Conservation (phyloP, 1,140 invertebrate species). For the Centruroides sculpturatus region DNA sequence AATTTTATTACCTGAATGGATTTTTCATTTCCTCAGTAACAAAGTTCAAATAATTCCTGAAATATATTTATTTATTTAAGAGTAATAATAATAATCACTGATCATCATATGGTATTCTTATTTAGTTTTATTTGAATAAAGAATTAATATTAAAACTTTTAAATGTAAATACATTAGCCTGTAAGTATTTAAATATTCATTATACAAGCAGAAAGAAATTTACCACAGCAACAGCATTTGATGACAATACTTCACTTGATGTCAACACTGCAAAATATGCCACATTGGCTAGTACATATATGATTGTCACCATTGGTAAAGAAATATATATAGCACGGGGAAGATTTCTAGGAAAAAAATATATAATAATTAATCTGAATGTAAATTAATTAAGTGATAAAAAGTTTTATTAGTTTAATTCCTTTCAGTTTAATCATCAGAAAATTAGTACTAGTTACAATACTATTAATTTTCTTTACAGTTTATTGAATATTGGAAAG, state of each 20-base stretch:
- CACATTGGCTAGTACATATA: conserved; percentile 85
- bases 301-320: conserved; percentile 70
- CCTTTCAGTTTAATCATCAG: too few species aligned
- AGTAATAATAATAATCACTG: too few species aligned
- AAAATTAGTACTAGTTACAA: too few species aligned
- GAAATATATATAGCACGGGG: conserved; percentile 89
- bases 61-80: not conserved
- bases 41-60: conserved; percentile 88
- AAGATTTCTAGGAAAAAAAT: conserved; percentile 53
- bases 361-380: not conserved
- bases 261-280: conserved; percentile 85
- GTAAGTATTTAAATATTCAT: too few species aligned
- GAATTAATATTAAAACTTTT: too few species aligned
- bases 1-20: conserved; percentile 52
- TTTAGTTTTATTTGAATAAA: too few species aligned
- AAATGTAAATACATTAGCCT: too few species aligned
- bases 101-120: too few species aligned
- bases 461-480: too few species aligned
- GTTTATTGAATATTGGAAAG: too few species aligned
- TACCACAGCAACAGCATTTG: conserved; percentile 88
- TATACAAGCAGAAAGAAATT: conserved; percentile 25
- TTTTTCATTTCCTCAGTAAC: conserved; percentile 99
- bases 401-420: too few species aligned
- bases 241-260: conserved; percentile 60
- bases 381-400: too few species aligned